Evolutionary conservation across 1,140 invertebrate species (phyloP), one percentile per base, ranked within the genome.

Genomic region (Tetramorium simillimum): DNA sequence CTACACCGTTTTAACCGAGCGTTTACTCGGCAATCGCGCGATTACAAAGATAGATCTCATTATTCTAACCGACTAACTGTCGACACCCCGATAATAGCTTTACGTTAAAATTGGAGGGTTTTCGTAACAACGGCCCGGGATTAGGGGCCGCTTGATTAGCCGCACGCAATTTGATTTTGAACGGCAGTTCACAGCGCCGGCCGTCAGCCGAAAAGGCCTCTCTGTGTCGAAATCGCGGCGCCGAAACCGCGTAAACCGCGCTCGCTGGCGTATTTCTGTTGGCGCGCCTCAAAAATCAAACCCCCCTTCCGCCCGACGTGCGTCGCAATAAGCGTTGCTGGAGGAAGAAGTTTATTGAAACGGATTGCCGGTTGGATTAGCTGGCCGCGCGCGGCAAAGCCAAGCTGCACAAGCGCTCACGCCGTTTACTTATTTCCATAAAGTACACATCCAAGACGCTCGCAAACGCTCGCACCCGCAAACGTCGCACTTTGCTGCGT

Each of bases 341-440:
- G 18, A 49, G n/a, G 46, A 21, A 70, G 63, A 56, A 70, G 46
- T 81, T 81, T 81, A 81, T 81, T 81, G 78, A 70, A 81, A 81
- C 78, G 51, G 21, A 81, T 56, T 81, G 40, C 51, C 46, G 16
- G 76, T 21, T 80, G 60, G 43, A 80, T 53, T 67, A 51, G 46
- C 46, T 14, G 37, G 1, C 24, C 43, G 21, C 40, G 58, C 40
- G 4, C 10, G 16, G 9, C 69, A 40, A 69, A 81, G 62, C 16
- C 63, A 69, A 43, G 63, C 49, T 33, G 60, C 62, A 67, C 33
- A 33, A 33, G 53, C 46, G 60, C 24, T 58, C 53, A 4, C 37
- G 16, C 3, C 37, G 67, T 60, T 73, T 58, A 82, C 51, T 84
- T 84, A 84, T 84, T 84, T 84, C 37, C 24, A 51, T 69, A 56